phyloP scores from a whole-genome alignment of 2,113 vertebrate genomes.

The Egretta garzetta region DNA sequence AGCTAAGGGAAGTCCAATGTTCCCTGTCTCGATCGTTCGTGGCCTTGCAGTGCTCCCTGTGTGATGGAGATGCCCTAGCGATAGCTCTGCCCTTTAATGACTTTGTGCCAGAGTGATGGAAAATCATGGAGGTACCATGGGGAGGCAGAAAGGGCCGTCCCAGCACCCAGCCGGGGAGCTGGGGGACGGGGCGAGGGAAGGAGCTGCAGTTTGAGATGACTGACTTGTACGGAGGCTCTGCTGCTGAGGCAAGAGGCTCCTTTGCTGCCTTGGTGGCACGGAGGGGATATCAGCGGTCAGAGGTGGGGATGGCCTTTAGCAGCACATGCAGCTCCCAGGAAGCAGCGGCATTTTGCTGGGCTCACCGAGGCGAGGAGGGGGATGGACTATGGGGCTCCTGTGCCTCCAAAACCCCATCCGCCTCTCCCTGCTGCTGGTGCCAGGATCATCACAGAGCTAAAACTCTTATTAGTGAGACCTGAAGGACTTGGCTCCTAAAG shows the following conservation, averaged over 20 bases:
- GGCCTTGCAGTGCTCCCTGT: conserved; percentile 44
- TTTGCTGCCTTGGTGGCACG: background rate
- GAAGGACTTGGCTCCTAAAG: background rate
- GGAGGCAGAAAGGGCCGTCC: background rate
- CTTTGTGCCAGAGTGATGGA: conserved; percentile 39
- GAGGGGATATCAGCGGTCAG: fast-evolving
- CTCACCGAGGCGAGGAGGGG: background rate
- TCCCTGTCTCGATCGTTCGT: conserved; percentile 38
- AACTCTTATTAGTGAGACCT: background rate
- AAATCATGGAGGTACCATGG: fast-evolving
- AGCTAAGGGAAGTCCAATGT: conserved; percentile 11
- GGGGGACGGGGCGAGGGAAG: fast-evolving
- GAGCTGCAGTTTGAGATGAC: fast-evolving
- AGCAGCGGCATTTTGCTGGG: background rate
- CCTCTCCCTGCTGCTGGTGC: background rate
- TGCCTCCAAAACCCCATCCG: fast-evolving
- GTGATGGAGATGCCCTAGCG: conserved; percentile 37
- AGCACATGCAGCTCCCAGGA: background rate
- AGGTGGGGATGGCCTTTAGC: background rate
- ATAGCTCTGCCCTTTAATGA: conserved; percentile 50
- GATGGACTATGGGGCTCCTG: fast-evolving
- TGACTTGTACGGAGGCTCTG: fast-evolving
- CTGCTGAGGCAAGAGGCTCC: background rate
- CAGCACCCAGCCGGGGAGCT: background rate
- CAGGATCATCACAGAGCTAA: background rate